These are phyloP conservation scores for Aphis gossypii DNA, from an alignment of 1,140 invertebrate species.

Conservation along the genomic window DNA sequence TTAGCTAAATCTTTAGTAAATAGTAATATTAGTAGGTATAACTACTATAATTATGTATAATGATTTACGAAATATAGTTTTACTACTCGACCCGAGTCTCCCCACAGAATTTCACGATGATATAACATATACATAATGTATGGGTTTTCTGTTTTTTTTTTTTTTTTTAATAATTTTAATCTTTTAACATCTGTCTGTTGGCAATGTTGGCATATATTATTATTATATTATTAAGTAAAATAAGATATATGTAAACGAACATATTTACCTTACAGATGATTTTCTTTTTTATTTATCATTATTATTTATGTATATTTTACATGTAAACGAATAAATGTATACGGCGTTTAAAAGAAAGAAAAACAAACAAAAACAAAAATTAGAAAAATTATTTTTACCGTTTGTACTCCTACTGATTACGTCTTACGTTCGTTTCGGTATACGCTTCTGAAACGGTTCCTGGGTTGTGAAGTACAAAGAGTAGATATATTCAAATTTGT, in stretches of 20 bases:
- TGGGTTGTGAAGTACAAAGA: too few relatives aligned
- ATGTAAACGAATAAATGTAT: not conserved
- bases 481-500: too few relatives aligned
- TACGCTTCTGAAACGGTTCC: not conserved
- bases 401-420: not conserved
- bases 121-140: too few relatives aligned
- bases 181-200: not conserved
- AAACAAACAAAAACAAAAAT: not conserved
- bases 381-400: not conserved
- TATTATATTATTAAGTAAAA: constrained; percentile 11
- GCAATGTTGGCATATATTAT: not conserved
- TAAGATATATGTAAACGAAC: not conserved
- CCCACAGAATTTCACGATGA: too few relatives aligned
- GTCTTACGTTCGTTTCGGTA: not conserved
- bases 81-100: not conserved
- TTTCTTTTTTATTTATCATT: not conserved
- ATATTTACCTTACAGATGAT: not conserved
- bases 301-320: not conserved
- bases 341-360: not conserved
- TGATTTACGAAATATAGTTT: not conserved
- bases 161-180: not conserved
- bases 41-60: not conserved
- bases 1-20: not conserved
- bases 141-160: not conserved
- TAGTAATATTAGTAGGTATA: not conserved